Conservation (phyloP, 1,140 invertebrate genomes). For the Elysia chlorotica region DNA sequence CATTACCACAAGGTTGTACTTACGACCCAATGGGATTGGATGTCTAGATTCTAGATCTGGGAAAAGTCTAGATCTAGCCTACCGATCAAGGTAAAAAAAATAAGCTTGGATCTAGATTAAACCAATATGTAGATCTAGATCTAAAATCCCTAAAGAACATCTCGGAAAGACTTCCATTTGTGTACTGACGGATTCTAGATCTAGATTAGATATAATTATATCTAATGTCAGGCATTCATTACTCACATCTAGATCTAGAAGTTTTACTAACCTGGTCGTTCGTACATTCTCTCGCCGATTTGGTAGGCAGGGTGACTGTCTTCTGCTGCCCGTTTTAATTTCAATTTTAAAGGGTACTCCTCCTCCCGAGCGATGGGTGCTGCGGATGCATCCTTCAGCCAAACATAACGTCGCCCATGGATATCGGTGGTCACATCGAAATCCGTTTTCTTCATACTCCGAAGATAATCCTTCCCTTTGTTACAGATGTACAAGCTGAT, state of each 20-base stretch:
- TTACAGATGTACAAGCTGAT: conserved; percentile 51
- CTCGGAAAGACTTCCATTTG: no score
- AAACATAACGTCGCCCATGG: conserved; percentile 48
- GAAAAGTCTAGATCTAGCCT: not conserved
- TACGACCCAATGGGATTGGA: no score
- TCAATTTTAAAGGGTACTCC: conserved; percentile 26
- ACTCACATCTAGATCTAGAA: conserved; percentile 1
- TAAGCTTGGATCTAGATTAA: not conserved
- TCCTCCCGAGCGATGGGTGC: not conserved
- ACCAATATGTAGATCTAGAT: not conserved
- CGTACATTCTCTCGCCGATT: conserved; percentile 51
- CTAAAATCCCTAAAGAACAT: no score
- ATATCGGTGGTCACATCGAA: conserved; percentile 47
- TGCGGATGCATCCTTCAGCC: conserved; percentile 37
- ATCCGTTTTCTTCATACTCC: conserved; percentile 51
- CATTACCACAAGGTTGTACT: no score
- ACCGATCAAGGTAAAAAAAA: not conserved
- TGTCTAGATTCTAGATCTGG: not conserved
- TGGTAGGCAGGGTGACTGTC: conserved; percentile 38
- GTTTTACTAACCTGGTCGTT: conserved; percentile 44
- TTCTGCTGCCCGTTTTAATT: conserved; percentile 44
- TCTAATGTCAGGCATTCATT: not conserved
- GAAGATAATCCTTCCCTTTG: conserved; percentile 50
- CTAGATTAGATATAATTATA: not conserved
- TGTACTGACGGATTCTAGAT: no score